A percentile compares a stretch with the other conserved stretches of the same genome.
Evolutionary conservation across 2,888 invertebrate genomes (phyloP).

Genomic region (Polyommatus iphigenia): DNA sequence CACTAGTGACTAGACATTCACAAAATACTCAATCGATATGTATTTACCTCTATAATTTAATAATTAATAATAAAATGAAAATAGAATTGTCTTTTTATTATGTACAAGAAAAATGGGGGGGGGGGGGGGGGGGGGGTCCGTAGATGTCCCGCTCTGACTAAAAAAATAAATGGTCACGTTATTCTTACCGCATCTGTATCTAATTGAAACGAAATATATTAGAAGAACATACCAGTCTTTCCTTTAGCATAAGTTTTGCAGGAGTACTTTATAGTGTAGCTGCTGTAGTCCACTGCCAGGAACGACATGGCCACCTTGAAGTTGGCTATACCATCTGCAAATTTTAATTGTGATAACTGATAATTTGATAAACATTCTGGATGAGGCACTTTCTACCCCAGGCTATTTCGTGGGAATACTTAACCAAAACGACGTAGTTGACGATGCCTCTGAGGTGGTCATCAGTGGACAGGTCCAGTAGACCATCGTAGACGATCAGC

Average conservation of each 20-base stretch:
- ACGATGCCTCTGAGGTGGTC: not conserved
- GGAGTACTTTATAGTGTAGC: slow-evolving; percentile 18
- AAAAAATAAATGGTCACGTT: no score
- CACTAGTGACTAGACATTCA: no score
- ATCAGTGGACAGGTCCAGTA: not conserved
- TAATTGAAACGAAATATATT: not conserved
- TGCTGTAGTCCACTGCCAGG: slow-evolving; percentile 11
- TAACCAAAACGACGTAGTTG: not conserved
- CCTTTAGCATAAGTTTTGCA: not conserved
- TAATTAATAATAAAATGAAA: no score
- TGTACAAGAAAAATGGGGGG: no score
- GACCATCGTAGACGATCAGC: not conserved
- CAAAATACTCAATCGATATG: no score
- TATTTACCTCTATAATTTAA: no score
- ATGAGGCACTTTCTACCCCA: no score
- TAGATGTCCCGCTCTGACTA: no score
- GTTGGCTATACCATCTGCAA: slow-evolving; percentile 3
- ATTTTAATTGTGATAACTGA: no score
- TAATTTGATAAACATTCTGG: not conserved
- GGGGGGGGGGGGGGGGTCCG: no score
- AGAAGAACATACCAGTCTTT: not conserved
- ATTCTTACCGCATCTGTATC: no score
- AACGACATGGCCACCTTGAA: not conserved
- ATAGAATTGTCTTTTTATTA: no score
- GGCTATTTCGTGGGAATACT: not conserved